Conservation (phyloP, 2,113 vertebrate genomes). For the Sialia sialis region DNA sequence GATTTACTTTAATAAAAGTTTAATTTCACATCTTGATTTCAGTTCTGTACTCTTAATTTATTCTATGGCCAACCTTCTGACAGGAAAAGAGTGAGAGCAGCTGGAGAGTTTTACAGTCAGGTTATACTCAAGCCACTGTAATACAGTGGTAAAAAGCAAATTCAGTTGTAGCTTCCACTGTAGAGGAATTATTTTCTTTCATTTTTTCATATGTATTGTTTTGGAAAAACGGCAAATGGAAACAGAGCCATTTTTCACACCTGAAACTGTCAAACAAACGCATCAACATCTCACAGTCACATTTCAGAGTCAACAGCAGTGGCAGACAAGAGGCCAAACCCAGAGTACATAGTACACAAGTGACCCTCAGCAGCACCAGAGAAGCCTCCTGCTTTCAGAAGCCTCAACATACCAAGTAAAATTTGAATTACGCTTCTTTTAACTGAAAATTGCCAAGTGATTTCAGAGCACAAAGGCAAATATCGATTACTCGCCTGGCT, state of each 20-base stretch:
- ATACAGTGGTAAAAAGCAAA: neutral
- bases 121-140: neutral
- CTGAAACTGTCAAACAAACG: neutral
- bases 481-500: neutral
- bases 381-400: neutral
- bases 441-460: neutral
- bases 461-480: neutral
- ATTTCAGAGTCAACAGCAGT: neutral
- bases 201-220: neutral
- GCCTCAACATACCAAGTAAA: neutral
- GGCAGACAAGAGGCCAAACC: neutral
- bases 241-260: neutral
- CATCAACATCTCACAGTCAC: neutral
- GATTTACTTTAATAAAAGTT: conserved; percentile 69
- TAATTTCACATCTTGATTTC: conserved; percentile 65
- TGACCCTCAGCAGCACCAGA: neutral
- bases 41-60: conserved; percentile 59
- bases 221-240: neutral
- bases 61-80: neutral
- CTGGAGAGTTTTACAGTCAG: conserved; percentile 43
- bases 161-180: neutral
- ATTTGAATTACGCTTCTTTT: neutral
- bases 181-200: neutral
- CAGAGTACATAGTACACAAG: neutral
- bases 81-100: conserved; percentile 42